Evolutionary conservation across 2,888 invertebrate genomes (phyloP), one percentile per base, ranked within the genome.

Genomic region (Lepeophtheirus nordmannii): DNA sequence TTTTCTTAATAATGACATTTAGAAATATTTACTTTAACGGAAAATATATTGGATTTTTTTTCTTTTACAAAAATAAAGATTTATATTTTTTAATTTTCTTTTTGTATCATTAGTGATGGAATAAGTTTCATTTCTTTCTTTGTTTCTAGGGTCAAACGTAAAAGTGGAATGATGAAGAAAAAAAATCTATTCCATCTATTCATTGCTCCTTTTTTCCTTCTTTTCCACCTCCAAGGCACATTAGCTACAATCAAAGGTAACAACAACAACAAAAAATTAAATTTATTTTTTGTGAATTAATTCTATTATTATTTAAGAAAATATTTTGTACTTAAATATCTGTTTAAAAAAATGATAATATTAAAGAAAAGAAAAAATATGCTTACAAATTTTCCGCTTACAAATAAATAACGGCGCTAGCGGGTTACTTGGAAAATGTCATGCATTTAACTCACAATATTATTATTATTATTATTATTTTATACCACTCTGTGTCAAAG

Each of bases 1-100:
- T 30, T 30, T 30, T 30, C 30, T 46, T 46, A 46, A n/a, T 46
- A 46, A 46, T 46, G 53, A 46, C 17, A 14, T n/a, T 17, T 46
- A 46, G 14, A 46, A 46, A 46, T 46, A 46, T 46, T 46, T 46
- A 17, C 53, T 46, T 46, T 46, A 46, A 46, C 53, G 53, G 53
- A 46, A n/a, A 46, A 46, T n/a, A 46, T 46, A 46, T 46, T 46
- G 17, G 14, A 46, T 46, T 46, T 46, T 46, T 41, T 17, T 46
- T 46, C 17, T n/a, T 46, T 46, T 8, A n/a, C 17, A 46, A 46
- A 46, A n/a, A 46, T 46, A n/a, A 46, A n/a, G 53, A 14, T 46
- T 46, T 46, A 14, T 17, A 46, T n/a, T n/a, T 14, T 46, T n/a
- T 46, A n/a, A 46, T 46, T 46, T 46, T 46, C 14, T 46, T 46